A percentile compares a stretch with the other conserved stretches of the same genome.
Evolutionary conservation across 1,140 invertebrate genomes (phyloP).

Genomic region (Apis cerana): DNA sequence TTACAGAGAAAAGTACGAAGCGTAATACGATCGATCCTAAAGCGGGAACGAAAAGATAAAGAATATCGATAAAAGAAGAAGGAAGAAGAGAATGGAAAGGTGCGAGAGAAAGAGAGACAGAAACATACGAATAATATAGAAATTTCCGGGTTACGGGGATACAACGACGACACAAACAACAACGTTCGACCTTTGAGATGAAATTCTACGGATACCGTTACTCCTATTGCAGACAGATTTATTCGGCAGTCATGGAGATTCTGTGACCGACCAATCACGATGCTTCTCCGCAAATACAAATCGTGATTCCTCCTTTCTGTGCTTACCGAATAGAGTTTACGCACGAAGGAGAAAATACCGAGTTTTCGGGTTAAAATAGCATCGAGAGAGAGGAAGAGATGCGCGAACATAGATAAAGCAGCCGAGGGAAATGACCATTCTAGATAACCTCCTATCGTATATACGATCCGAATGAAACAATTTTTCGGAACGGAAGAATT

Average conservation of each 20-base stretch:
- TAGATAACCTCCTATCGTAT: slow-evolving; percentile 35
- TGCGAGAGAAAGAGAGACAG: accelerated
- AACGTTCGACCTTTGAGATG: slow-evolving; percentile 25
- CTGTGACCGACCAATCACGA: slow-evolving; percentile 49
- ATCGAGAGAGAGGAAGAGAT: neutral
- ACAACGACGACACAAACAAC: neutral
- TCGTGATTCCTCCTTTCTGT: slow-evolving; percentile 58
- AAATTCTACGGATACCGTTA: slow-evolving; percentile 50
- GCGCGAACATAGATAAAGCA: slow-evolving; percentile 48
- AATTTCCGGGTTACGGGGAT: neutral
- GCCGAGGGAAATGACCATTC: slow-evolving; percentile 32
- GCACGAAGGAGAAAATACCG: slow-evolving; percentile 50
- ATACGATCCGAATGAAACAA: slow-evolving; percentile 23
- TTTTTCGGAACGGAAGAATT: slow-evolving; percentile 54
- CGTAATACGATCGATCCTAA: neutral
- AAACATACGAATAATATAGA: neutral
- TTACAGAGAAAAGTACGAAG: slow-evolving; percentile 21
- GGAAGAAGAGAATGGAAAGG: neutral
- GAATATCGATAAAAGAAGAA: neutral
- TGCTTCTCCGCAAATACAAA: slow-evolving; percentile 52
- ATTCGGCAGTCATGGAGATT: slow-evolving; percentile 50
- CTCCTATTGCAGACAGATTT: slow-evolving; percentile 46
- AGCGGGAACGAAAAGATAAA: neutral
- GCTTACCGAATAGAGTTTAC: slow-evolving; percentile 26
- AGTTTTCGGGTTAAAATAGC: slow-evolving; percentile 46